Base-by-base conservation (phyloP, 2,888 invertebrate species). In the Erpobdella octoculata region DNA sequence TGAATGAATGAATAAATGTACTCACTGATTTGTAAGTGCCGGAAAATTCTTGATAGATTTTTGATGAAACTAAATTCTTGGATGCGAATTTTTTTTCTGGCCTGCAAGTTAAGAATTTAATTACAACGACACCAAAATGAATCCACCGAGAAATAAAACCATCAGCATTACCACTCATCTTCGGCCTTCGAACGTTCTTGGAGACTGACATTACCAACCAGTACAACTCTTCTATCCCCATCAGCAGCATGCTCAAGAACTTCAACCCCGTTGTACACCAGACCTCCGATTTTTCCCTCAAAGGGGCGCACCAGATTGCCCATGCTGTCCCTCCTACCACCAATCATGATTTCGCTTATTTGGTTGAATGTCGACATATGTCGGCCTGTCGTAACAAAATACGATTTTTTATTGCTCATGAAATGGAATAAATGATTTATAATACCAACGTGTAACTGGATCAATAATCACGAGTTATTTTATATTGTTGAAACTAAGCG, bases 341-440 rank as follows among this genome's bases (percentile, higher is more conserved):
- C 95, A 36, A 94, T 88, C 77, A 91, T 90, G 58, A 95, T 89
- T 61, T 89, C 89, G 0, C 92, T 89, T 87, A 93, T 93, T 79
- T 90, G 90, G 85, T 95, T 94, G 86, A 95, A 94, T 38, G 92
- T 90, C 70, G 88, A 89, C 65, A 90, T 88, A 77, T 92, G 91
- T 76, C 89, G 89, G 18, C 91, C 92, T 91, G n/a, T n/a, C n/a
- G n/a, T n/a, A n/a, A n/a, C n/a, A n/a, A n/a, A n/a, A n/a, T n/a
- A n/a, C n/a, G n/a, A n/a, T n/a, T n/a, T n/a, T n/a, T n/a, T n/a
- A n/a, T n/a, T n/a, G n/a, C n/a, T n/a, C n/a, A n/a, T n/a, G n/a
- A n/a, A n/a, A n/a, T n/a, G n/a, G n/a, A n/a, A n/a, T n/a, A n/a
- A n/a, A n/a, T n/a, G n/a, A n/a, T n/a, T n/a, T n/a, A n/a, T n/a